These are phyloP conservation scores for Cassiopea andromeda DNA, from an alignment of 30 jellyfish, hydroid and myxozoan genomes.

Conservation along the genomic window DNA sequence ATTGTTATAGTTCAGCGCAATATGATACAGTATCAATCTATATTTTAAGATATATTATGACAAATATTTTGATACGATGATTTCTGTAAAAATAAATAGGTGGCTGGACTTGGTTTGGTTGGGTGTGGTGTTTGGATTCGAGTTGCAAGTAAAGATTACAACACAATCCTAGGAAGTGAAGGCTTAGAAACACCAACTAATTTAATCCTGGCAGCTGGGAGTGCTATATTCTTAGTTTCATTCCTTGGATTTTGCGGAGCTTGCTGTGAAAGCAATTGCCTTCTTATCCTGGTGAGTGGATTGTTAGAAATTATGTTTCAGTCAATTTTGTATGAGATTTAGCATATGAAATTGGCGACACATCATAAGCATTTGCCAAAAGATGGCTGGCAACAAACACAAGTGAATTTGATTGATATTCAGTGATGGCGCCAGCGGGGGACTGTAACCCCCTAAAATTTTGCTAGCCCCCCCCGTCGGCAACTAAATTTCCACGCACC, in stretches of 20 bases:
- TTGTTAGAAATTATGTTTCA: background rate
- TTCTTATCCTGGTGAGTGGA: slow-evolving; percentile 18
- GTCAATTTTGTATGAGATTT: background rate
- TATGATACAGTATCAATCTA: background rate
- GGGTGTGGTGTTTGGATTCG: slow-evolving; percentile 42
- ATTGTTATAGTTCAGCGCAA: background rate
- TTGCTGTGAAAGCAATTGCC: slow-evolving; percentile 15
- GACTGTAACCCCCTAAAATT: too few relatives aligned
- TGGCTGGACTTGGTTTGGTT: slow-evolving; percentile 8
- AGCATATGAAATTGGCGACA: background rate
- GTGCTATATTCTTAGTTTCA: slow-evolving; percentile 14
- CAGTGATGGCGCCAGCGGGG: too few relatives aligned
- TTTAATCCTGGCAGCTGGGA: slow-evolving; percentile 11
- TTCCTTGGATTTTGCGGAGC: slow-evolving; percentile 45
- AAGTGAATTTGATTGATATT: too few relatives aligned
- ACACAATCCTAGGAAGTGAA: slow-evolving; percentile 9
- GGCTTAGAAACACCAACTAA: slow-evolving; percentile 28
- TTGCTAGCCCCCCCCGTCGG: too few relatives aligned
- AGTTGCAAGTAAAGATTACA: slow-evolving; percentile 24
- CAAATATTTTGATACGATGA: background rate
- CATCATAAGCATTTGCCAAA: background rate
- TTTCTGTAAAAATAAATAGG: background rate
- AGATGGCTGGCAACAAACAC: too few relatives aligned
- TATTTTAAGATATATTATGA: too few relatives aligned
- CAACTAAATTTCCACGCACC: too few relatives aligned